phyloP scores from a whole-genome alignment of 64 coral and sea anemone genomes.

The Hydrozoanthus tunicans region DNA sequence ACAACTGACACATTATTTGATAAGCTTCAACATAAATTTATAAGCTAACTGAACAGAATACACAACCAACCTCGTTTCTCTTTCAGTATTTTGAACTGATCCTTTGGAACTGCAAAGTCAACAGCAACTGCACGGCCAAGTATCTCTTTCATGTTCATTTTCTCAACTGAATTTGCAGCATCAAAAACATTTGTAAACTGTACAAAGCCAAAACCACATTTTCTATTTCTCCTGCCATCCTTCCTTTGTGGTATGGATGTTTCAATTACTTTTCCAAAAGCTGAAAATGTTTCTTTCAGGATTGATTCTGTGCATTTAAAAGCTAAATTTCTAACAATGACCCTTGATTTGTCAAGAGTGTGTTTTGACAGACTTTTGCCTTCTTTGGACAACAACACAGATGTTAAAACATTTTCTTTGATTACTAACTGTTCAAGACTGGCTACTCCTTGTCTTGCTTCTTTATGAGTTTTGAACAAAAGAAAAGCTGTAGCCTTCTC shows the following conservation, averaged over 20 bases:
- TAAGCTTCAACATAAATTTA: background rate
- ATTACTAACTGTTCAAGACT: slow-evolving; percentile 70
- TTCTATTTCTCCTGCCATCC: slow-evolving; percentile 71
- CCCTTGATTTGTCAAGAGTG: slow-evolving; percentile 75
- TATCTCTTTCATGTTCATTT: slow-evolving; percentile 88
- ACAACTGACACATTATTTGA: too few relatives aligned
- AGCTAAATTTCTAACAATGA: slow-evolving; percentile 93
- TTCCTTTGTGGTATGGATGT: slow-evolving; percentile 68
- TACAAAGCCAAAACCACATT: slow-evolving; percentile 92
- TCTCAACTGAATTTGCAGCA: slow-evolving; percentile 88
- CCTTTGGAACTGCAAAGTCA: slow-evolving; percentile 84
- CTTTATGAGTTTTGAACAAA: slow-evolving; percentile 71
- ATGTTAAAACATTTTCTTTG: slow-evolving; percentile 61
- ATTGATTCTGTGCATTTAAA: slow-evolving; percentile 86
- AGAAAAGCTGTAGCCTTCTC: slow-evolving; percentile 73
- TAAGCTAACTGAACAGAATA: too few relatives aligned
- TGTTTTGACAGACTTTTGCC: slow-evolving; percentile 62
- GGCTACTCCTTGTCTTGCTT: slow-evolving; percentile 66
- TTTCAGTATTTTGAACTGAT: slow-evolving; percentile 58
- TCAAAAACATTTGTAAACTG: slow-evolving; percentile 85
- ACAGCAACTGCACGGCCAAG: slow-evolving; percentile 82
- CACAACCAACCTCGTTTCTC: slow-evolving; percentile 46
- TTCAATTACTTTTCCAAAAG: slow-evolving; percentile 72
- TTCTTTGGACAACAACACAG: slow-evolving; percentile 77
- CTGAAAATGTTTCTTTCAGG: slow-evolving; percentile 71